Base-by-base conservation (phyloP, 2,113 vertebrate species). In the Todiramphus chloris region DNA sequence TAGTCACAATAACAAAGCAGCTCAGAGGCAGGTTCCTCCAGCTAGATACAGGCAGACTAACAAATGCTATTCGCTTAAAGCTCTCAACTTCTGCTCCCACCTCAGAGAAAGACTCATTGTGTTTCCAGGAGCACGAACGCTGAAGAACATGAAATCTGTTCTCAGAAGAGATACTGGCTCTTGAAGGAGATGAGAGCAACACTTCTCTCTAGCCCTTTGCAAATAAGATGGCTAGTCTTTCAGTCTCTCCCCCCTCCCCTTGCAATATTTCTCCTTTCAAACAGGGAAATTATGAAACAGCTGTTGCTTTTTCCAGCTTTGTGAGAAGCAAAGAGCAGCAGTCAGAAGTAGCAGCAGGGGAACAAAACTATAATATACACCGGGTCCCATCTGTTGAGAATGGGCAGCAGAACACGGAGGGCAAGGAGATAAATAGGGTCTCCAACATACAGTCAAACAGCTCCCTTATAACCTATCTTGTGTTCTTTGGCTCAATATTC, bases 281-380 rank as follows among this genome's bases (percentile, higher is more conserved):
- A 93, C 21, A 37, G 53, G 50, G 67, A 90, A 94, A 89, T 84
- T 75, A 84, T 39, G n/a, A 89, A 95, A 93, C 96, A 96, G 87
- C 88, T 96, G 95, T 48, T 96, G 82, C 90, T 94, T 91, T 85
- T 93, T 76, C 86, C 92, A 91, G 87, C 89, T 87, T 93, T 87
- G 58, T 72, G 75, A 96, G 39, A 93, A 35, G 68, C 79, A 90
- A 80, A 90, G 68, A 78, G 62, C 90, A 95, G 93, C 89, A 91
- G 81, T 68, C 59, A 95, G 68, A 76, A 95, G 90, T 33, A 93
- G 83, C 90, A 97, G 84, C 93, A 92, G 81, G 81, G 56, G 77
- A 93, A 87, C 75, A 89, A 50, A 31, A 70, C 37, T 90, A 56
- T 63, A 91, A 97, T 87, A 94, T 28, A 80, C 87, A 64, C 66